These are phyloP conservation scores for Cathartes aura DNA, from an alignment of 2,113 vertebrate species.

Conservation along the genomic window DNA sequence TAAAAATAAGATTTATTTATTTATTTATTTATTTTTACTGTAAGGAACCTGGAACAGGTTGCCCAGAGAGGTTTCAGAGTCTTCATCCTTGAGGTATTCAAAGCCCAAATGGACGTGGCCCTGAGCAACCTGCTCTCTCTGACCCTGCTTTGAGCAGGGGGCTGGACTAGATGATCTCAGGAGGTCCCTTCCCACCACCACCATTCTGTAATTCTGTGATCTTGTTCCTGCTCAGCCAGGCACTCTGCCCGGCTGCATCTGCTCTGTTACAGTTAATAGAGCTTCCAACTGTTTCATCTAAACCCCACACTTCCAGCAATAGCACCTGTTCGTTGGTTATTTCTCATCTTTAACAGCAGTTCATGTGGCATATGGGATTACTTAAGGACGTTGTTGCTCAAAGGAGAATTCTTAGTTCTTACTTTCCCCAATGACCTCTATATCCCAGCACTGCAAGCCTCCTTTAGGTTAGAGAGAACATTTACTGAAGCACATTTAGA, in stretches of 20 bases:
- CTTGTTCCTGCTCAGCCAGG: neutral
- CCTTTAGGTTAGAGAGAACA: neutral
- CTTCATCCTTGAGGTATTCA: neutral
- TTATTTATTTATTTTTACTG: neutral
- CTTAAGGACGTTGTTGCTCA: neutral
- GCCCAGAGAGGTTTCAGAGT: neutral
- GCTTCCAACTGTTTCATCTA: constrained; percentile 24
- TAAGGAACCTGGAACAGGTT: neutral
- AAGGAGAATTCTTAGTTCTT: constrained; percentile 35
- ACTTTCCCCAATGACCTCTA: constrained; percentile 11
- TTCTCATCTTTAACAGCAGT: constrained; percentile 3
- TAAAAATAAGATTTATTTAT: neutral
- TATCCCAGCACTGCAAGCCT: neutral
- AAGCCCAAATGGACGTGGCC: rapidly evolving
- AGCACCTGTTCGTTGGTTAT: constrained; percentile 42
- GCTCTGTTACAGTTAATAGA: neutral
- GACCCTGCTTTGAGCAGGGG: neutral
- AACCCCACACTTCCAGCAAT: neutral
- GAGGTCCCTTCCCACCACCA: neutral
- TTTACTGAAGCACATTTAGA: neutral
- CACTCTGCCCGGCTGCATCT: neutral
- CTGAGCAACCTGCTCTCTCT: neutral
- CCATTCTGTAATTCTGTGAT: neutral
- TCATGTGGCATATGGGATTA: constrained; percentile 33
- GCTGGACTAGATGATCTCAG: neutral